These are phyloP conservation scores for Melopsittacus undulatus DNA, from an alignment of 2,797 vertebrate genomes.

Conservation along the genomic window DNA sequence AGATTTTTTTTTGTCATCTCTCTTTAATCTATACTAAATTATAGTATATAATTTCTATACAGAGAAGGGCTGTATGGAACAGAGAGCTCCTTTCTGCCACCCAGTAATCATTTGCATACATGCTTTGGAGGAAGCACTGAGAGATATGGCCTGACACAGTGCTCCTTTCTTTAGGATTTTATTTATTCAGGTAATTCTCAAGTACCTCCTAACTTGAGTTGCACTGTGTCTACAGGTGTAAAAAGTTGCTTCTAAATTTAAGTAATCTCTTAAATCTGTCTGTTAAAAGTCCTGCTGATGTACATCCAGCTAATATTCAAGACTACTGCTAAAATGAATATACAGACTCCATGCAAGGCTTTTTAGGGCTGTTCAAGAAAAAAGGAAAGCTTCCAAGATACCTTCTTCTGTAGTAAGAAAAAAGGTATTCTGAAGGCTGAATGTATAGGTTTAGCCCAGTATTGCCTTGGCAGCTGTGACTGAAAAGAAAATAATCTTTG, in stretches of 20 bases:
- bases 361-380: background rate
- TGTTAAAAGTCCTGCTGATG: background rate
- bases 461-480: fast-evolving
- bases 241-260: background rate
- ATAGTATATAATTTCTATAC: background rate
- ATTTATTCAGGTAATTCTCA: background rate
- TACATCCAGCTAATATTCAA: background rate
- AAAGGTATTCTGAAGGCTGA: background rate
- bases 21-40: background rate
- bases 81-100: background rate
- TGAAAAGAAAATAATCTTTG: background rate
- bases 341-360: background rate
- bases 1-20: background rate
- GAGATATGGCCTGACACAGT: background rate
- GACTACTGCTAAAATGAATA: background rate
- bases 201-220: background rate
- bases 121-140: background rate
- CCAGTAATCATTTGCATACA: background rate
- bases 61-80: background rate
- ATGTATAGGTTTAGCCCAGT: background rate
- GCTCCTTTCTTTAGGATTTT: background rate
- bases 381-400: background rate
- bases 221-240: background rate
- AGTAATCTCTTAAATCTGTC: background rate
- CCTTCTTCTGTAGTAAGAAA: background rate